Evolutionary conservation across 2,113 vertebrate species (phyloP).

Genomic region (Siphamia tubifer): DNA sequence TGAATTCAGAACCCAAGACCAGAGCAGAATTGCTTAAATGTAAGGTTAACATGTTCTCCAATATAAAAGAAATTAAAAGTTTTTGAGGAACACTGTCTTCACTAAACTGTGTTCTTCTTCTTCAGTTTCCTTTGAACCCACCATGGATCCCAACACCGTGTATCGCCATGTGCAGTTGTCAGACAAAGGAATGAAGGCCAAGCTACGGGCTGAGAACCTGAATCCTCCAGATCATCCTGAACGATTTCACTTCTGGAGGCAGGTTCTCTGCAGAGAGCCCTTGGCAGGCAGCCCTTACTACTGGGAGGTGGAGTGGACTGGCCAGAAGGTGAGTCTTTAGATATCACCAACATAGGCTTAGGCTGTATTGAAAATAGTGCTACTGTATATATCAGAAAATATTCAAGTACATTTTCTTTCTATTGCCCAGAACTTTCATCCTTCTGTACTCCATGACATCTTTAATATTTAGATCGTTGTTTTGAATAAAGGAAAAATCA

Average conservation of each 20-base stretch:
- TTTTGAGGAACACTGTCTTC: neutral
- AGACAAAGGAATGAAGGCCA: slow-evolving; percentile 65
- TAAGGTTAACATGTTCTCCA: slow-evolving; percentile 48
- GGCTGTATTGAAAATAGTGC: too few relatives aligned
- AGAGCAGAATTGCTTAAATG: slow-evolving; percentile 80
- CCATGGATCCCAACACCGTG: slow-evolving; percentile 72
- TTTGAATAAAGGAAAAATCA: too few relatives aligned
- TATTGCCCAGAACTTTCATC: too few relatives aligned
- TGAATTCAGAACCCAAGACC: slow-evolving; percentile 64
- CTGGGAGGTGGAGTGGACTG: slow-evolving; percentile 83
- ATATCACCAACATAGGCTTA: neutral
- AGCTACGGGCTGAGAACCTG: slow-evolving; percentile 63
- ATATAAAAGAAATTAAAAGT: neutral
- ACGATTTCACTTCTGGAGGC: slow-evolving; percentile 80
- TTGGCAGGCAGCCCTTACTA: slow-evolving; percentile 79
- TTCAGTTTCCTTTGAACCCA: slow-evolving; percentile 74
- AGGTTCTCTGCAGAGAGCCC: slow-evolving; percentile 75
- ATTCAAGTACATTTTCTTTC: too few relatives aligned
- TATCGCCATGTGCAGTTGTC: slow-evolving; percentile 74
- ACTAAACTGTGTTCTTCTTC: neutral
- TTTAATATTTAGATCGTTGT: too few relatives aligned
- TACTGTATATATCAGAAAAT: too few relatives aligned
- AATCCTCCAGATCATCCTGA: slow-evolving; percentile 70
- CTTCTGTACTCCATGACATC: too few relatives aligned
- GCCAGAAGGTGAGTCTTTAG: slow-evolving; percentile 64